These are phyloP conservation scores for Nebria ingens DNA, from an alignment of 1,140 invertebrate genomes.

Conservation along the genomic window DNA sequence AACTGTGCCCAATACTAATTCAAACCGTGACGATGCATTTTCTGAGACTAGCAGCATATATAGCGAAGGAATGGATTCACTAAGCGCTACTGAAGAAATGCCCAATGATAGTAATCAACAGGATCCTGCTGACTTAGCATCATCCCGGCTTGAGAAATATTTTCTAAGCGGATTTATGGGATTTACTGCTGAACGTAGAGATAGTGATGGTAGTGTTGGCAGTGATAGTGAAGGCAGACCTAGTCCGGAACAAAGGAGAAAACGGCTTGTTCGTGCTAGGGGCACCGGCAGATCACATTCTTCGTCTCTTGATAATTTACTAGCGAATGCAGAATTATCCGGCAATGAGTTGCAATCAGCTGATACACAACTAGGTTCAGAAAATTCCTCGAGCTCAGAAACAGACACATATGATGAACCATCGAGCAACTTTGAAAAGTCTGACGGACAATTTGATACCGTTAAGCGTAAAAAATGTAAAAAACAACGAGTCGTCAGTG, in stretches of 20 bases:
- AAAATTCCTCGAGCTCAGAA: conserved; percentile 62
- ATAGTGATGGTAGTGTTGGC: conserved; percentile 69
- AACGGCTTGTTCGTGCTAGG: conserved; percentile 63
- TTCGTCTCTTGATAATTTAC: conserved; percentile 64
- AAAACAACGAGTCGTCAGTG: conserved; percentile 38
- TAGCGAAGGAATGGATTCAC: conserved; percentile 67
- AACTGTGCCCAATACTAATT: conserved; percentile 37
- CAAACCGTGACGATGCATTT: conserved; percentile 51
- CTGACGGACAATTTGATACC: conserved; percentile 67
- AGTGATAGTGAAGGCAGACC: conserved; percentile 79
- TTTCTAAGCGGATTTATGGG: conserved; percentile 78
- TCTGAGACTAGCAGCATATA: conserved; percentile 83
- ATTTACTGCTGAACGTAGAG: conserved; percentile 58
- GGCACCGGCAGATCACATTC: conserved; percentile 71
- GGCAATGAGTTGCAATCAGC: conserved; percentile 41
- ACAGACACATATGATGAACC: conserved; percentile 66
- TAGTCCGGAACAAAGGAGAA: conserved; percentile 73
- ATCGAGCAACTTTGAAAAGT: conserved; percentile 48
- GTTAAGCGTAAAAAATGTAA: conserved; percentile 71
- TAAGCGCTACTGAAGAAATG: conserved; percentile 41
- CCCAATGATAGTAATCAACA: conserved; percentile 40
- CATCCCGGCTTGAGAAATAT: conserved; percentile 81
- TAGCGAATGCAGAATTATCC: conserved; percentile 42
- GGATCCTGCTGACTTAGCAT: conserved; percentile 63
- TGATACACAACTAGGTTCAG: conserved; percentile 43